Evolutionary conservation across 1,140 invertebrate genomes (phyloP).

Genomic region (Papilio helenus): DNA sequence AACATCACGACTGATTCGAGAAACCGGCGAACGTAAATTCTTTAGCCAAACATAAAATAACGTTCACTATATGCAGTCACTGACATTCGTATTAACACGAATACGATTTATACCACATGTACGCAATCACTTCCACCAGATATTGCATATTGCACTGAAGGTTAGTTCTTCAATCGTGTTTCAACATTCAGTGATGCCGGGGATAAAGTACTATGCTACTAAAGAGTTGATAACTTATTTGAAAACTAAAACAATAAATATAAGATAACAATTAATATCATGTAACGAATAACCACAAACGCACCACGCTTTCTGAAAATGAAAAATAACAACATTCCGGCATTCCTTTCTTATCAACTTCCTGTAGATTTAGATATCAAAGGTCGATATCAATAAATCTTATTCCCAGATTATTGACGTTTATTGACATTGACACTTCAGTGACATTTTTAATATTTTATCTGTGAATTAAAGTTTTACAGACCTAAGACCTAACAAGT

Average conservation of each 20-base stretch:
- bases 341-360: neutral
- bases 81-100: slow-evolving; percentile 25
- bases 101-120: slow-evolving; percentile 12
- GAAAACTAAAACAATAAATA: slow-evolving; percentile 18
- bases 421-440: neutral
- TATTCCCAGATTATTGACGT: too few relatives aligned
- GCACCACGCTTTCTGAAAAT: neutral
- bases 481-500: neutral
- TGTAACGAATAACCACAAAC: slow-evolving; percentile 15
- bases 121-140: slow-evolving; percentile 33
- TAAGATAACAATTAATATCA: neutral
- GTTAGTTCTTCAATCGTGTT: slow-evolving; percentile 30
- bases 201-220: neutral
- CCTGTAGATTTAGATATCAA: neutral
- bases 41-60: neutral
- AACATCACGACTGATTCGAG: slow-evolving; percentile 58
- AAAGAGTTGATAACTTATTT: neutral
- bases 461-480: neutral
- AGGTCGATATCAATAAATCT: neutral
- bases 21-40: neutral
- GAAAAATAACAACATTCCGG: slow-evolving; percentile 18
- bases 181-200: neutral
- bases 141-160: slow-evolving; percentile 28
- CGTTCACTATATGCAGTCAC: neutral
- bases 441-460: neutral